Base-by-base conservation (phyloP, 2,113 vertebrate species). In the Tauraco erythrolophus region DNA sequence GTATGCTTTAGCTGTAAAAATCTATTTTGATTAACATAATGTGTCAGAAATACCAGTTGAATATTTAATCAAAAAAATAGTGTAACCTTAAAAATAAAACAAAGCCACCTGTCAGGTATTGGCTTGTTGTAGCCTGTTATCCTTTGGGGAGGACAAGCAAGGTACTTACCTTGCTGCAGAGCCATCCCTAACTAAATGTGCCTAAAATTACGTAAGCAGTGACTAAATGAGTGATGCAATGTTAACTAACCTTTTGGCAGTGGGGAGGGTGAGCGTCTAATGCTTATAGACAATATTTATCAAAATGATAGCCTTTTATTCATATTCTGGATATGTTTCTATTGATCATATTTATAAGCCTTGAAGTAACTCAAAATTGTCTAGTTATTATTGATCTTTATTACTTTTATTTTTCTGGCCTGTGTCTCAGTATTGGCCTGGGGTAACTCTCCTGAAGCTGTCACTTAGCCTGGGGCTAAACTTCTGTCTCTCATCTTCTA, bases 381-480 rank as follows among this genome's bases (percentile, higher is more conserved):
- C n/a, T 95, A 2, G 4, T 16, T 94, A 39, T 37, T 65, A 48
- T 57, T 60, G 48, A 14, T 81, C 31, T 75, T 70, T 77, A 80
- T 88, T 74, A 51, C 24, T 94, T 94, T 93, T 90, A 28, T 77
- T 92, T 87, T 89, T 89, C 45, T 76, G 72, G 61, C 24, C 43
- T 64, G 9, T 10, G 4, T 83, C 33, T 72, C 28, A 43, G 27
- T 84, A 53, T 39, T 91, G 70, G 53, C 84, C 89, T 96, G 91
- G 39, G 61, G 53, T 94, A 87, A 64, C 84, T 91, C 83, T 92
- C 33, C 72, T 76, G 65, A 92, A 94, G 80, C 69, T 35, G 57
- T 84, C 39, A 8, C 28, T 94, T 65, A 58, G 35, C 87, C 79
- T 71, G 35, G 21, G 50, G 75, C 66, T 89, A 51, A 85, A 56